Evolutionary conservation across 2,113 vertebrate genomes (phyloP), one percentile per base, ranked within the genome.

Genomic region (Perca flavescens): DNA sequence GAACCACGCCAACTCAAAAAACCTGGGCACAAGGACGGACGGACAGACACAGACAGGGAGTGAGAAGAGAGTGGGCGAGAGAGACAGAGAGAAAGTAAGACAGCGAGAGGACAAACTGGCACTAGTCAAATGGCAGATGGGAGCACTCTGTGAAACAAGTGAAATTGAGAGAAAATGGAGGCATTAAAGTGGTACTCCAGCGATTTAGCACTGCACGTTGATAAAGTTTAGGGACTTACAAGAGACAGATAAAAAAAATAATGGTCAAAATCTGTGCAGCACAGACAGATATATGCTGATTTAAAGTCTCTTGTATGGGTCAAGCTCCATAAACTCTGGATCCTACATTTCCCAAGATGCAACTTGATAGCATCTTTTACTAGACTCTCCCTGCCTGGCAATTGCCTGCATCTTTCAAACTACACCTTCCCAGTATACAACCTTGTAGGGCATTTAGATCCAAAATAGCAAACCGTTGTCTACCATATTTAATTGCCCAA

Each of bases 1-100:
- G 95, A 95, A 94, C 94, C 86, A 90, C 93, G 95, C 95, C 95
- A 96, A 95, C 90, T 94, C 92, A 86, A 92, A 95, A 94, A 95
- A 79, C 87, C 91, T 88, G 94, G 92, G 92, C 91, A 93, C 85
- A 60, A 84, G 90, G 87, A 94, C 79, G 84, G 88, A 88, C 78
- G 61, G 91, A 90, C 70, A 65, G 83, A 88, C 85, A 66, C 64
- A 79, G 80, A 69, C 74, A 36, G 72, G 47, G 71, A 36, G 63
- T 36, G 66, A 74, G 77, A 56, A 67, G 77, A 82, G 70, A 61
- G 85, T 15, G 78, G 78, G 89, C 62, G 47, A 79, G 83, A 68
- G 86, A 79, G 85, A 85, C 72, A 36, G 64, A 52, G 62, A 74
- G 86, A 82, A 64, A 89, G 87, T 66, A 87, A 80, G 86, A 83